Percentiles rank a stretch among this genome's conserved stretches.
Conservation (phyloP, 2,797 vertebrate species). For the Parambassis ranga region DNA sequence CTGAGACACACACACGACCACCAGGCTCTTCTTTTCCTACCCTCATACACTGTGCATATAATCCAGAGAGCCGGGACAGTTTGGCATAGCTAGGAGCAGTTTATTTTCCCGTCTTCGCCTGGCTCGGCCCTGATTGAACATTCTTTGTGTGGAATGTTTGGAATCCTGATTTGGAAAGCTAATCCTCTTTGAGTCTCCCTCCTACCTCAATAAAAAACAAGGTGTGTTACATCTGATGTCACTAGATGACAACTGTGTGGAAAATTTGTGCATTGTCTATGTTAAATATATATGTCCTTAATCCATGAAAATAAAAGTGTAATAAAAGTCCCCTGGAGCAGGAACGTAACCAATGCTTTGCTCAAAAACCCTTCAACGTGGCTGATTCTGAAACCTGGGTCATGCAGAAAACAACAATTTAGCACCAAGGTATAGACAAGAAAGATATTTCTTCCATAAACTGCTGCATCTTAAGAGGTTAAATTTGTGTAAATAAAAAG, state of each 20-base stretch:
- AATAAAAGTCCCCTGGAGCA: not conserved
- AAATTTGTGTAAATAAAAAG: not conserved
- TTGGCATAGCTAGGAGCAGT: conserved; percentile 31
- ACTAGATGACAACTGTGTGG: too few species aligned
- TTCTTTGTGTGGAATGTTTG: conserved; percentile 76
- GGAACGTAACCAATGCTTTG: not conserved
- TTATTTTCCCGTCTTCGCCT: conserved; percentile 61
- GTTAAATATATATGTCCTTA: too few species aligned
- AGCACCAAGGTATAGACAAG: not conserved
- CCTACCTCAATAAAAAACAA: conserved; percentile 22
- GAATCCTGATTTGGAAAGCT: conserved; percentile 68
- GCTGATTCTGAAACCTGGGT: not conserved
- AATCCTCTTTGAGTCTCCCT: conserved; percentile 31
- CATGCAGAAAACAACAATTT: not conserved
- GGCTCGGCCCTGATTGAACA: conserved; percentile 55
- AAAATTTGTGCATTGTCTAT: not conserved
- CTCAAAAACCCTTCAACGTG: not conserved
- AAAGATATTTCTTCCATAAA: not conserved
- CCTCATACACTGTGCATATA: conserved; percentile 9
- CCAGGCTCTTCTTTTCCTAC: conserved; percentile 14
- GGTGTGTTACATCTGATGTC: conserved; percentile 8
- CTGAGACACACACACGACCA: conserved; percentile 44
- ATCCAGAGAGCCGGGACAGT: conserved; percentile 18
- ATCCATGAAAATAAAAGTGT: not conserved
- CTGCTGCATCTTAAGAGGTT: not conserved